phyloP scores from a whole-genome alignment of 2,888 invertebrate genomes.

The Apoda limacodes region DNA sequence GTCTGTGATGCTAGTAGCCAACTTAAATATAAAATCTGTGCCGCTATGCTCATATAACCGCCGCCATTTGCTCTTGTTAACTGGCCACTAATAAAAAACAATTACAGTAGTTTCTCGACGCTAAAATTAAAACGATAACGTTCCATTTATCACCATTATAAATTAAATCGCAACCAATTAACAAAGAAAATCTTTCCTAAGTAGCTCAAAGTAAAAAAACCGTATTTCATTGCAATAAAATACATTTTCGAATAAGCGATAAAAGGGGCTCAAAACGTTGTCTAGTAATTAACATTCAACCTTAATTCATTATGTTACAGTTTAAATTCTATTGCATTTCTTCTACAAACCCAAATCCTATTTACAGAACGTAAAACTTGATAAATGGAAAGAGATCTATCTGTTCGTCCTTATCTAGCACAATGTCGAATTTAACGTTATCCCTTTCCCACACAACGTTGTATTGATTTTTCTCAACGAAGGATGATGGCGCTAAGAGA shows the following conservation, averaged over 20 bases:
- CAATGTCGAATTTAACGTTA: constrained; percentile 5
- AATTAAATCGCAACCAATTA: constrained; percentile 46
- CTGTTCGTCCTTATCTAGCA: constrained; percentile 22
- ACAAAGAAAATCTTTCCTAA: constrained; percentile 24
- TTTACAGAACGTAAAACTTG: constrained; percentile 29
- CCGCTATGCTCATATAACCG: too few species aligned
- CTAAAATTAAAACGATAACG: constrained; percentile 28
- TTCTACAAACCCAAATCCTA: constrained; percentile 17
- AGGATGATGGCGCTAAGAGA: constrained; percentile 29
- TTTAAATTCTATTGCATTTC: constrained; percentile 4
- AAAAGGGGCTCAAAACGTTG: too few species aligned
- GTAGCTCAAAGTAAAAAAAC: neutral
- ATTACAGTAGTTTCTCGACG: constrained; percentile 23
- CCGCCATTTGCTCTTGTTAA: constrained; percentile 16
- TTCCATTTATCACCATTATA: constrained; percentile 45
- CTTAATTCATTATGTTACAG: neutral
- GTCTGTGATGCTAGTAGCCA: too few species aligned
- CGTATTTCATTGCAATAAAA: too few species aligned
- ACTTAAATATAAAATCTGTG: too few species aligned
- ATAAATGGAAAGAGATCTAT: constrained; percentile 24
- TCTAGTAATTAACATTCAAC: constrained; percentile 1
- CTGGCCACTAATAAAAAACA: constrained; percentile 33
- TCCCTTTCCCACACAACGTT: constrained; percentile 26
- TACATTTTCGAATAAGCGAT: neutral
- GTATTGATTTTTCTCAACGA: constrained; percentile 49